Percentiles rank a stretch among this genome's conserved stretches.
These are phyloP conservation scores for Cyprinodon variegatus DNA, from an alignment of 2,113 vertebrate species.

Conservation along the genomic window DNA sequence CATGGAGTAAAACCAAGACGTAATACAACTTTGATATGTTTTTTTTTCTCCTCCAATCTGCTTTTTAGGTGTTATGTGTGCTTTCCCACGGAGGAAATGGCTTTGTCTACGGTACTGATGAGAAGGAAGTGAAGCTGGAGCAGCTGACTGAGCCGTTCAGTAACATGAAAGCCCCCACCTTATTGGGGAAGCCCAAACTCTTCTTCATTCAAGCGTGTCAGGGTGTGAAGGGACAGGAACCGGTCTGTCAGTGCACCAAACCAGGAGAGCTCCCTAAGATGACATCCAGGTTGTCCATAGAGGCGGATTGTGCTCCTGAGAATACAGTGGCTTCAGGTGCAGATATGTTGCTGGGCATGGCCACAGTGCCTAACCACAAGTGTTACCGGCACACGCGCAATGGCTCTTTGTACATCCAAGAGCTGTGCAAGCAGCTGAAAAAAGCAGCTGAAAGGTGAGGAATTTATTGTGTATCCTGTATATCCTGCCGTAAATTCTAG, in stretches of 20 bases:
- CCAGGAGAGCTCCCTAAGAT: background rate
- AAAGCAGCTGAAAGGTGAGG: slow-evolving; percentile 59
- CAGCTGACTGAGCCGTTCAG: slow-evolving; percentile 74
- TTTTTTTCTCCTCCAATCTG: background rate
- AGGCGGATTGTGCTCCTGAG: slow-evolving; percentile 57
- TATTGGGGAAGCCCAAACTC: slow-evolving; percentile 87
- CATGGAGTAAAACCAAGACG: background rate
- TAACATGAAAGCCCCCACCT: slow-evolving; percentile 65
- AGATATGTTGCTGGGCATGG: slow-evolving; percentile 82
- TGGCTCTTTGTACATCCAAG: slow-evolving; percentile 84
- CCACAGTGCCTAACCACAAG: slow-evolving; percentile 72
- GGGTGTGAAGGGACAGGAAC: slow-evolving; percentile 71
- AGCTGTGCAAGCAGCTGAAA: slow-evolving; percentile 79
- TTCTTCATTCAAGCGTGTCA: slow-evolving; percentile 94
- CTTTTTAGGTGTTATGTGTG: slow-evolving; percentile 68
- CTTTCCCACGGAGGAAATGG: slow-evolving; percentile 81
- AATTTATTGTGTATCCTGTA: background rate
- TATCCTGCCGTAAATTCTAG: no score
- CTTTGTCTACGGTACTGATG: slow-evolving; percentile 76
- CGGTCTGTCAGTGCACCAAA: no score
- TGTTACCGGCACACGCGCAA: slow-evolving; percentile 43
- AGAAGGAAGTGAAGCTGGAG: slow-evolving; percentile 40
- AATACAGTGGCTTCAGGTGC: slow-evolving; percentile 66
- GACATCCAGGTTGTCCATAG: background rate
- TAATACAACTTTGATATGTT: background rate